phyloP scores from a whole-genome alignment of 2,797 vertebrate genomes.

The Oreonectes daqikongensis region DNA sequence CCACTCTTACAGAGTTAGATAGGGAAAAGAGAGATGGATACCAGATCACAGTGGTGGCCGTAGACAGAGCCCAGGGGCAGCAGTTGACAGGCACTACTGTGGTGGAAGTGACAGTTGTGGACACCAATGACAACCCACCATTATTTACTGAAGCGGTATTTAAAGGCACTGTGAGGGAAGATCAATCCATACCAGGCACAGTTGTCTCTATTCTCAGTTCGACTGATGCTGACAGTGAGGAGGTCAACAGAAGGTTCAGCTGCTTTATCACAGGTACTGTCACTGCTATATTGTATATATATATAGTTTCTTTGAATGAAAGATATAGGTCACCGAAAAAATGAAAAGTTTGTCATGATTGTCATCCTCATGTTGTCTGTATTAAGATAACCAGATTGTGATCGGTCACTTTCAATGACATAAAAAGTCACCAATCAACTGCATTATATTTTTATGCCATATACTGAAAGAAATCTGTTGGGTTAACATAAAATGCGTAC shows the following conservation, averaged over 20 bases:
- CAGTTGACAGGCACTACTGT: conserved; percentile 73
- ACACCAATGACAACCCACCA: conserved; percentile 84
- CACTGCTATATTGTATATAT: not conserved
- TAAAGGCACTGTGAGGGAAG: conserved; percentile 85
- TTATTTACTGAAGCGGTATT: conserved; percentile 83
- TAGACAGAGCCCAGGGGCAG: conserved; percentile 77
- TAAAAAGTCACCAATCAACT: too few relatives aligned
- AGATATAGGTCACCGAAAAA: not conserved
- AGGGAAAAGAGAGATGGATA: conserved; percentile 76
- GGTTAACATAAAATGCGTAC: too few relatives aligned
- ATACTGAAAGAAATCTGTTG: too few relatives aligned
- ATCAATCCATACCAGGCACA: conserved; percentile 77
- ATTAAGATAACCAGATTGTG: too few relatives aligned
- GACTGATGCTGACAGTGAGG: conserved; percentile 80
- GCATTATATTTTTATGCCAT: too few relatives aligned
- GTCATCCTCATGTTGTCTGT: too few relatives aligned
- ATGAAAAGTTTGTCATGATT: not conserved
- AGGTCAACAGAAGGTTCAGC: conserved; percentile 77
- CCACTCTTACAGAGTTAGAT: conserved; percentile 80
- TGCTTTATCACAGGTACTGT: conserved; percentile 83
- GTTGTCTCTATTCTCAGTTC: conserved; percentile 81
- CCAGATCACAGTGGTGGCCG: conserved; percentile 75
- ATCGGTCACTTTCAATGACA: too few relatives aligned
- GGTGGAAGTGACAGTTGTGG: conserved; percentile 81
- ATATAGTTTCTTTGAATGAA: not conserved